Conservation (phyloP, 2,888 invertebrate species). For the Yponomeuta evonymella region DNA sequence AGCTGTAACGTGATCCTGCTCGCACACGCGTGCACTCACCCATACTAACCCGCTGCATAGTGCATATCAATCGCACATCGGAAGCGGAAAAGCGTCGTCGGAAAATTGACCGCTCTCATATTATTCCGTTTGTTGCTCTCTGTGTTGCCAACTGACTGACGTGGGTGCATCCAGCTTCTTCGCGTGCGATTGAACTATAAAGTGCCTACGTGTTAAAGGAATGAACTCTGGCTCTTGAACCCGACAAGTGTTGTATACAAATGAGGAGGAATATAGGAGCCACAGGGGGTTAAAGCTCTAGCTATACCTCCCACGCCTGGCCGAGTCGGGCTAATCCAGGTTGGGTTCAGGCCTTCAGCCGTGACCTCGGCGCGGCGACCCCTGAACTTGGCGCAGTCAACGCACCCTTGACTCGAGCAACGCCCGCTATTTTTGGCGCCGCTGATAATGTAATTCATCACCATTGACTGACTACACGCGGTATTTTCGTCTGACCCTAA, state of each 20-base stretch:
- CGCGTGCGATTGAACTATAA: background rate
- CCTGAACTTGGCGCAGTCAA: conserved; percentile 68
- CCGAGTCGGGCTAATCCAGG: background rate
- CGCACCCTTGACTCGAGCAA: conserved; percentile 67
- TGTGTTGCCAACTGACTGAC: background rate
- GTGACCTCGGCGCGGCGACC: conserved; percentile 40
- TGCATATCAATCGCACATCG: conserved; percentile 5
- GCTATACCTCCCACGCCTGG: background rate
- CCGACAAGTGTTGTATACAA: background rate
- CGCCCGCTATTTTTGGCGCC: conserved; percentile 60
- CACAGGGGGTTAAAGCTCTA: background rate
- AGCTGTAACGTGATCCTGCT: conserved; percentile 72
- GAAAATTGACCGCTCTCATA: conserved; percentile 37
- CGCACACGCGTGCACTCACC: conserved; percentile 36
- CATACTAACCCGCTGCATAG: conserved; percentile 20
- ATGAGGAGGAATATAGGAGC: background rate
- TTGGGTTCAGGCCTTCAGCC: background rate
- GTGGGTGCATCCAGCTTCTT: background rate
- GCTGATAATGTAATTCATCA: conserved; percentile 46
- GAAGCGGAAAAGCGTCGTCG: conserved; percentile 44
- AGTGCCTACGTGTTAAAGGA: background rate
- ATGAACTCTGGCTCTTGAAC: background rate
- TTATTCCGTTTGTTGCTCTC: conserved; percentile 24
- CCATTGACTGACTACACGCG: conserved; percentile 26
- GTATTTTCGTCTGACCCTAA: conserved; percentile 32